phyloP scores from a whole-genome alignment of 2,888 invertebrate genomes.

The Tetropium fuscum region DNA sequence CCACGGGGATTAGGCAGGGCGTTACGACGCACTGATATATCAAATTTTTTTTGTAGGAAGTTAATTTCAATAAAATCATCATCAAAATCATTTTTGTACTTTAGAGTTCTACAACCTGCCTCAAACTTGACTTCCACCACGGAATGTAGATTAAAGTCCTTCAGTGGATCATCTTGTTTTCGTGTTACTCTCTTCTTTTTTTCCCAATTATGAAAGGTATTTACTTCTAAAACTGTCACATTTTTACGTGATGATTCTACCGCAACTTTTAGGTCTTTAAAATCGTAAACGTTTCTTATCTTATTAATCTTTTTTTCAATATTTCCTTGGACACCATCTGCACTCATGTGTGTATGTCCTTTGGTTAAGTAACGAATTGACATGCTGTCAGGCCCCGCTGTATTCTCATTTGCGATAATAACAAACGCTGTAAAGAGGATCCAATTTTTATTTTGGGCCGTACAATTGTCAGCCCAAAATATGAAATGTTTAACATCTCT shows the following conservation, averaged over 20 bases:
- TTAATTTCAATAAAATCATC: not conserved
- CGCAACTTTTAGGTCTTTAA: conserved; percentile 2
- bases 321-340: conserved; percentile 26
- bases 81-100: conserved; percentile 5
- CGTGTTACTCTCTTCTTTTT: conserved; percentile 3
- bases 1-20: not conserved
- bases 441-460: not conserved
- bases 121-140: conserved; percentile 1
- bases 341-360: conserved; percentile 33
- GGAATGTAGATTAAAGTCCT: not conserved
- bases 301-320: conserved; percentile 8
- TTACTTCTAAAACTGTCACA: not conserved
- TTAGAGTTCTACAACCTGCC: not conserved
- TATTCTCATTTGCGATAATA: conserved; percentile 26
- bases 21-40: not conserved
- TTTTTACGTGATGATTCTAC: conserved; percentile 2
- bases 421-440: conserved; percentile 26
- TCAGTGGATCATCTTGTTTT: not conserved
- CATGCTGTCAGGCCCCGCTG: conserved; percentile 20
- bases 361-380: conserved; percentile 32
- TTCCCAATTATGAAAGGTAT: not conserved
- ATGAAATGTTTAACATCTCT: conserved; percentile 25
- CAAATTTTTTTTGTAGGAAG: not conserved
- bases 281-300: conserved; percentile 14
- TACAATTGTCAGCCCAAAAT: conserved; percentile 37